Conservation (phyloP, 2,797 vertebrate species). For the Epinephelus malabaricus region DNA sequence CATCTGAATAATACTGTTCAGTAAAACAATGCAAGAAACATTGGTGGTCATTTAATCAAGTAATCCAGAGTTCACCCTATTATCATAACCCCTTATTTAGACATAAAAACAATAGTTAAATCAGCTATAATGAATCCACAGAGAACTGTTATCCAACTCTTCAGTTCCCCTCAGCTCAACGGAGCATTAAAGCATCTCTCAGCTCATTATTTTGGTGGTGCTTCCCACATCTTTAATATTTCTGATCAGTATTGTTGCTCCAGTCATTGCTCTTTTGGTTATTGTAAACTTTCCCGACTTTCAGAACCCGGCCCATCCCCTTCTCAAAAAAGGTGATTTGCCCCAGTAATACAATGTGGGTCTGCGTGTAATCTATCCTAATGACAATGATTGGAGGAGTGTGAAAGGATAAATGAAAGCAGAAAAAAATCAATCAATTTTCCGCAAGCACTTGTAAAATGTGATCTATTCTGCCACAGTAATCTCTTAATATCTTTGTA, state of each 20-base stretch:
- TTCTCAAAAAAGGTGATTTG: neutral
- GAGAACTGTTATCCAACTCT: too few relatives aligned
- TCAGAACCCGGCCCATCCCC: accelerated
- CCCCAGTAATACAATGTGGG: neutral
- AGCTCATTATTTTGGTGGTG: too few relatives aligned
- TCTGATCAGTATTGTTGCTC: too few relatives aligned
- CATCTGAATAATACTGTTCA: neutral
- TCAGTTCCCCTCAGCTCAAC: too few relatives aligned
- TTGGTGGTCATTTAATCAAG: neutral
- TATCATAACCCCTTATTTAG: neutral
- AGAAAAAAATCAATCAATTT: slow-evolving; percentile 51
- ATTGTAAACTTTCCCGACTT: neutral
- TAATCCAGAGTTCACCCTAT: neutral
- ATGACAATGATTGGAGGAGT: slow-evolving; percentile 28
- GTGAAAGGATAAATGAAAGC: slow-evolving; percentile 45
- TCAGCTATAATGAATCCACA: neutral
- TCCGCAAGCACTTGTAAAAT: slow-evolving; percentile 53
- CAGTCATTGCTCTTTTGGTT: neutral
- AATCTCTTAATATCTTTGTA: slow-evolving; percentile 79
- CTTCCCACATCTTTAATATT: too few relatives aligned
- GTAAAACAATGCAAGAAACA: neutral
- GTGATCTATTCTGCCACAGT: slow-evolving; percentile 61
- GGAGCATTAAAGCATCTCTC: too few relatives aligned
- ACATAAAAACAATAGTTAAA: neutral
- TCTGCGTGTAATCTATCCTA: slow-evolving; percentile 12